These are phyloP conservation scores for Leptopterna dolabrata DNA, from an alignment of 2,888 invertebrate genomes.

Conservation along the genomic window DNA sequence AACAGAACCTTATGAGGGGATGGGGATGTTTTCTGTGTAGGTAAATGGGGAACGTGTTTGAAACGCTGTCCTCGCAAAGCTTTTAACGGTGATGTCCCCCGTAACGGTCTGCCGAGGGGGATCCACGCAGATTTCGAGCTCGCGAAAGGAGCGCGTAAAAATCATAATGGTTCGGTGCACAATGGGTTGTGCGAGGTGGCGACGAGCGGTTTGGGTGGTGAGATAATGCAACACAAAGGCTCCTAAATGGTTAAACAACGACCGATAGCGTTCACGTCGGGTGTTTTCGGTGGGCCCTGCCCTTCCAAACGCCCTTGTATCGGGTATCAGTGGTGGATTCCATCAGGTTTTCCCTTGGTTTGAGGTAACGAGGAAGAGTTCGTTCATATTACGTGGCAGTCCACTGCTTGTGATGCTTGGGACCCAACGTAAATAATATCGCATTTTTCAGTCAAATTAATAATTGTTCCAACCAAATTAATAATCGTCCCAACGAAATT, in stretches of 20 bases:
- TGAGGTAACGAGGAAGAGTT: neutral
- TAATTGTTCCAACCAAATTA: too few species aligned
- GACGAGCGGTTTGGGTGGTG: neutral
- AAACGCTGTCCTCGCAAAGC: neutral
- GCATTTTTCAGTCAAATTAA: too few species aligned
- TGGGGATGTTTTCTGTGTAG: neutral
- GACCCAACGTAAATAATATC: too few species aligned
- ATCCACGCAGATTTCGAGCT: neutral
- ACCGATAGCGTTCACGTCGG: neutral
- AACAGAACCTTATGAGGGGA: too few species aligned
- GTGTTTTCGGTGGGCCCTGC: neutral
- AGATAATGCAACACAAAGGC: neutral
- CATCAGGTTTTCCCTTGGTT: neutral
- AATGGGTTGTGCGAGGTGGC: neutral
- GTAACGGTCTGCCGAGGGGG: neutral
- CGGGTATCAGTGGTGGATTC: neutral
- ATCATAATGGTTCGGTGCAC: neutral
- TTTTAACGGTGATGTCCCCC: neutral
- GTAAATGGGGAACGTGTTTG: neutral
- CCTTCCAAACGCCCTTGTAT: neutral
- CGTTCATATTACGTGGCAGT: too few species aligned
- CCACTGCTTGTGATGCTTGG: too few species aligned
- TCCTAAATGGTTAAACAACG: conserved; percentile 7
- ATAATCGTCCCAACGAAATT: too few species aligned
- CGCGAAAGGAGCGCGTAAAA: neutral